Conservation (phyloP, 2,888 invertebrate genomes). For the Gastrophysa polygoni region DNA sequence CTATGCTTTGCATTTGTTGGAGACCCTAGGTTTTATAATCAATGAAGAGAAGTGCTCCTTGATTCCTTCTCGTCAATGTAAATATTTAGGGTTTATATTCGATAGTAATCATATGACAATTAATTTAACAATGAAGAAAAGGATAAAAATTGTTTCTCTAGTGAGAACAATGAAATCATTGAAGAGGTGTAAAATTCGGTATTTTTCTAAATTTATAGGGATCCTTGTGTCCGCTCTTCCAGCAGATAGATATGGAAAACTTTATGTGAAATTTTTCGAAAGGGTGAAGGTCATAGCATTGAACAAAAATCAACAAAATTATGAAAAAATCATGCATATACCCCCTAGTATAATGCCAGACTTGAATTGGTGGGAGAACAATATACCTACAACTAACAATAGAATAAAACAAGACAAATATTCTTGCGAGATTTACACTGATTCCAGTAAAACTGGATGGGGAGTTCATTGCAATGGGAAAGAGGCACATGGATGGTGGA, state of each 20-base stretch:
- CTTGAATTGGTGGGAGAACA: constrained; percentile 33
- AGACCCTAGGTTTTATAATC: constrained; percentile 22
- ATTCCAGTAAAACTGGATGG: constrained; percentile 5
- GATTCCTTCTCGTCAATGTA: constrained; percentile 6
- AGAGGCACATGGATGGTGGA: constrained; percentile 6
- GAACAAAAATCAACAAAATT: constrained; percentile 1
- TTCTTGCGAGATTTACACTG: neutral
- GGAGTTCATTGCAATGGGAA: neutral
- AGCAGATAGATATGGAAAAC: constrained; percentile 35
- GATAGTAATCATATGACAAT: neutral
- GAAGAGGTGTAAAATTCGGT: constrained; percentile 29
- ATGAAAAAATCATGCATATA: constrained; percentile 17
- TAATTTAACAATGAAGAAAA: constrained; percentile 15
- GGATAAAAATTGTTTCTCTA: neutral
- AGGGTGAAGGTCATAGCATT: constrained; percentile 4
- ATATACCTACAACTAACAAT: constrained; percentile 13
- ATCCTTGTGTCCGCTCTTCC: constrained; percentile 14
- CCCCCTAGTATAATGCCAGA: constrained; percentile 16
- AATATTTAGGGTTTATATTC: constrained; percentile 12
- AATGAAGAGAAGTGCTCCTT: constrained; percentile 17
- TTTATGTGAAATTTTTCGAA: constrained; percentile 15
- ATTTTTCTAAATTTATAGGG: constrained; percentile 29
- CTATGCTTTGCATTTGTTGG: constrained; percentile 5
- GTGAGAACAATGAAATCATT: constrained; percentile 1
- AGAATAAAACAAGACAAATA: too few relatives aligned